Conservation (phyloP, 2,797 vertebrate species). For the Sebastes hubbsi region DNA sequence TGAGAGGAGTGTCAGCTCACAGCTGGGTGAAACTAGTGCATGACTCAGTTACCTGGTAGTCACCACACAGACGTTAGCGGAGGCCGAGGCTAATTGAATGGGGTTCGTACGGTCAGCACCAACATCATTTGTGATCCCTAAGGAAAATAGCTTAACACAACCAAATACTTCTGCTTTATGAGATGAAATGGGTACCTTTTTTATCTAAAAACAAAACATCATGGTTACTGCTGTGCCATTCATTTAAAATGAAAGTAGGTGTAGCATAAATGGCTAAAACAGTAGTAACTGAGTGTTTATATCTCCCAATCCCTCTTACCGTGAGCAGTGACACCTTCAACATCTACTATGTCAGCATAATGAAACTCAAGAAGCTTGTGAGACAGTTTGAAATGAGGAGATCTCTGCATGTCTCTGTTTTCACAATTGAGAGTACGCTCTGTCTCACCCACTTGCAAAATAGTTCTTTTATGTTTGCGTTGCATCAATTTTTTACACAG, state of each 20-base stretch:
- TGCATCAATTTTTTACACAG: constrained; percentile 35
- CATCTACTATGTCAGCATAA: constrained; percentile 34
- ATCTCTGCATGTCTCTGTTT: constrained; percentile 65
- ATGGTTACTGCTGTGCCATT: background rate
- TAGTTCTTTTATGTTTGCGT: constrained; percentile 60
- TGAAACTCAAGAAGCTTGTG: constrained; percentile 68
- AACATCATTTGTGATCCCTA: background rate
- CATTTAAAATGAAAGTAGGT: background rate
- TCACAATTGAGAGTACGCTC: constrained; percentile 44
- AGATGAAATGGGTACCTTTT: background rate
- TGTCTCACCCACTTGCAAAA: constrained; percentile 63
- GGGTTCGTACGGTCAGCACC: background rate
- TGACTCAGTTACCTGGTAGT: constrained; percentile 1
- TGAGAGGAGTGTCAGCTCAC: background rate
- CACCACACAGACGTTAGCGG: background rate
- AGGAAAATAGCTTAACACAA: background rate
- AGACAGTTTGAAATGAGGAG: constrained; percentile 37
- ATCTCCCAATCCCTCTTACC: background rate
- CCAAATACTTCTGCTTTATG: background rate
- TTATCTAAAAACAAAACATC: too few relatives aligned
- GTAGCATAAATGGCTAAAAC: background rate
- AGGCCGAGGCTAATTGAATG: background rate
- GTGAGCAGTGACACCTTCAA: constrained; percentile 23
- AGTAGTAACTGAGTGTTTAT: background rate
- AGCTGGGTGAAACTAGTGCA: background rate